phyloP scores from a whole-genome alignment of 2,113 vertebrate species.

The Poeciliopsis occidentalis region DNA sequence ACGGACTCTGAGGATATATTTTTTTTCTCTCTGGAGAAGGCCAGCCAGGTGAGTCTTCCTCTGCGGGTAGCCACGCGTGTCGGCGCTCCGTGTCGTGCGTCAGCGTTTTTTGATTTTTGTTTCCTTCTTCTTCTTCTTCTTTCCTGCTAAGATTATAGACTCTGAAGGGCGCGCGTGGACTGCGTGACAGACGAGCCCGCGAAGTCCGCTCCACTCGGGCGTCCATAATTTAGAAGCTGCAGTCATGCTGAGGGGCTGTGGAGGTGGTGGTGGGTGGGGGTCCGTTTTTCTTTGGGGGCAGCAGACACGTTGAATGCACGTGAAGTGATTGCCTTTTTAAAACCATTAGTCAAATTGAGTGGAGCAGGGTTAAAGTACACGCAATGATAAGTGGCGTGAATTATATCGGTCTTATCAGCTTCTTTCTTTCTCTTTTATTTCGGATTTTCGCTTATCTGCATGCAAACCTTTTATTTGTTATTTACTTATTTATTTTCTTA shows the following conservation, averaged over 20 bases:
- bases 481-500: neutral
- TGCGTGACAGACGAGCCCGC: conserved; percentile 48
- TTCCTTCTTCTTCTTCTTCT: neutral
- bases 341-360: neutral
- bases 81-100: conserved; percentile 24
- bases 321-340: neutral
- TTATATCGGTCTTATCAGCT: conserved; percentile 14
- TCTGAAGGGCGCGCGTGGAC: neutral
- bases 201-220: conserved; percentile 34
- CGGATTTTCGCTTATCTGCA: neutral
- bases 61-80: conserved; percentile 15
- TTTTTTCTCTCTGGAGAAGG: neutral
- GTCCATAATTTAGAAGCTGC: conserved; percentile 70
- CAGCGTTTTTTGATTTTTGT: conserved; percentile 26
- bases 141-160: neutral
- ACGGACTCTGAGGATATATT: conserved; percentile 8
- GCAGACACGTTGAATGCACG: neutral
- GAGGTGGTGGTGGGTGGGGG: too few relatives aligned
- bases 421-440: neutral
- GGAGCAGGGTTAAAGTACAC: conserved; percentile 35
- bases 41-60: conserved; percentile 61
- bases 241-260: conserved; percentile 16
- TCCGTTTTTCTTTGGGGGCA: neutral
- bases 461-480: neutral
- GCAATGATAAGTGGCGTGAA: neutral